Percentiles rank a stretch among this genome's conserved stretches.
phyloP scores from a whole-genome alignment of 2,797 vertebrate genomes.

The Muscicapa striata region DNA sequence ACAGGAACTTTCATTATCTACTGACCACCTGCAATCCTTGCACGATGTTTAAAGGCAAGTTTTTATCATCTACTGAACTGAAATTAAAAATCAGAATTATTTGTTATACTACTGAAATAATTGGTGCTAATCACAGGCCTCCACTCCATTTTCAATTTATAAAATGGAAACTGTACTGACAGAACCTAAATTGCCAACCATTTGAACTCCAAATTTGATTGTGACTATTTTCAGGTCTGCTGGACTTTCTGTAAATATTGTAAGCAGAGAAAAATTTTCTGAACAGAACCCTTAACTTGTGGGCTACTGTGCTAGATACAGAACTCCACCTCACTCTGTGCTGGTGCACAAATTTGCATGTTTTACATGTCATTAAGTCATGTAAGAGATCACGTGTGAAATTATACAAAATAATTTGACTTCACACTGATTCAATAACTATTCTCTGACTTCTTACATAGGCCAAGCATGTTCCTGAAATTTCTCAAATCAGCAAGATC shows the following conservation, averaged over 20 bases:
- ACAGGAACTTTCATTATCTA: neutral
- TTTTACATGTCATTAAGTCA: neutral
- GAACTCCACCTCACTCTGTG: neutral
- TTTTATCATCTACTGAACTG: neutral
- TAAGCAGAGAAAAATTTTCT: neutral
- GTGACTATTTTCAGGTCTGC: neutral
- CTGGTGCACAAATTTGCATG: accelerated
- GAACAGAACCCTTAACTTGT: neutral
- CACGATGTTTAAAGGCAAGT: neutral
- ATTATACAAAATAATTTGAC: neutral
- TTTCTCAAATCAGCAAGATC: neutral
- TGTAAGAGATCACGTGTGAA: neutral
- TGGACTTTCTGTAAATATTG: neutral
- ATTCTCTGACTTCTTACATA: neutral
- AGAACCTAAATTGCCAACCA: neutral
- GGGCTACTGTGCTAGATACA: neutral
- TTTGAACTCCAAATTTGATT: neutral
- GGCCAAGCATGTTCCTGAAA: neutral
- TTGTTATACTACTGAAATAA: neutral
- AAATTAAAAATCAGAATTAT: neutral
- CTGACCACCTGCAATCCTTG: neutral
- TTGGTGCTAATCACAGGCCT: neutral
- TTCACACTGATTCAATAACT: neutral
- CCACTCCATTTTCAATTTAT: neutral
- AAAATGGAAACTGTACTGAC: neutral